These are phyloP conservation scores for Bombus affinis DNA, from an alignment of 1,140 invertebrate species.

Conservation along the genomic window DNA sequence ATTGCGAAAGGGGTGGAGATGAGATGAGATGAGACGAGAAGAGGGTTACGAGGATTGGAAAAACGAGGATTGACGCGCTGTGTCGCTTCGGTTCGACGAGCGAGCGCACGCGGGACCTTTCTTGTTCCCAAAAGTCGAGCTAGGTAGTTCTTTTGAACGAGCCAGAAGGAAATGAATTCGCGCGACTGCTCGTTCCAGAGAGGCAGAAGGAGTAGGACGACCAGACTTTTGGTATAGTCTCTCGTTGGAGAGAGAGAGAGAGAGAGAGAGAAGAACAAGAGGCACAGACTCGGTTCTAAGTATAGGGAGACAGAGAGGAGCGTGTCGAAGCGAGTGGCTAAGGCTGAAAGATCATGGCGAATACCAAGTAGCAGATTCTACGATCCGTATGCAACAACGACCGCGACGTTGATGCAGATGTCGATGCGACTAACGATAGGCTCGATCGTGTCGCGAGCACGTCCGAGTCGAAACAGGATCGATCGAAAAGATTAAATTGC, in stretches of 20 bases:
- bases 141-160: neutral
- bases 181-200: neutral
- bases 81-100: no score
- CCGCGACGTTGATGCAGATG: constrained; percentile 39
- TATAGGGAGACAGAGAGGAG: constrained; percentile 41
- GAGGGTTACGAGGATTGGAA: no score
- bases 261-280: constrained; percentile 6
- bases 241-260: neutral
- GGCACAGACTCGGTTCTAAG: constrained; percentile 41
- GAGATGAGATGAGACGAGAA: no score
- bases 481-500: neutral
- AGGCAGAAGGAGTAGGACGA: neutral
- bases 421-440: constrained; percentile 44
- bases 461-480: neutral
- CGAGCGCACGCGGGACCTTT: no score
- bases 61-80: no score
- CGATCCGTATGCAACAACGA: constrained; percentile 33
- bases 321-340: constrained; percentile 22
- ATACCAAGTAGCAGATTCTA: constrained; percentile 30
- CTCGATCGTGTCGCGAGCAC: neutral
- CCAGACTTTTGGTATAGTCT: no score
- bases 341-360: constrained; percentile 39
- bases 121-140: constrained; percentile 6
- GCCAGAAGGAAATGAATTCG: constrained; percentile 6
- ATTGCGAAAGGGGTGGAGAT: no score